A percentile compares a stretch with the other conserved stretches of the same genome.
Evolutionary conservation across 1,140 invertebrate genomes (phyloP).

Genomic region (Drosophila rhopaloa): DNA sequence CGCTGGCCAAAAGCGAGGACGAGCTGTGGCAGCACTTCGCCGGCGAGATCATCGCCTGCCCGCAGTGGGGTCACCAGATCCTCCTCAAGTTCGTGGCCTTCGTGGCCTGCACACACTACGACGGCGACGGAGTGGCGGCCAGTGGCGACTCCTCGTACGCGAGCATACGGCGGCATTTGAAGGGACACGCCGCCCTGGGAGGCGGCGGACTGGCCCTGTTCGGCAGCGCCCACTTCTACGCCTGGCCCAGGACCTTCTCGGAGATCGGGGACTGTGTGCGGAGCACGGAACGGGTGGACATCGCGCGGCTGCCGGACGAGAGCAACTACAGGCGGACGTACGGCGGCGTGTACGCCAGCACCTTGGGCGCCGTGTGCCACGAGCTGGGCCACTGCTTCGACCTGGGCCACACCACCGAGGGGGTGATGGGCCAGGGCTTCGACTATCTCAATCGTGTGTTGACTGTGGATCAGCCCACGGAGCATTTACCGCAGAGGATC

Average conservation of each 20-base stretch:
- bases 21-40: constrained; percentile 95
- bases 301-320: constrained; percentile 92
- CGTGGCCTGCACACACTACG: constrained; percentile 93
- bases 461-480: constrained; percentile 86
- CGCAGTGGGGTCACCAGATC: constrained; percentile 86
- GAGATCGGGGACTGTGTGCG: constrained; percentile 88
- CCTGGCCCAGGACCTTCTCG: constrained; percentile 92
- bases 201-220: constrained; percentile 96
- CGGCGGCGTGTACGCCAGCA: constrained; percentile 96
- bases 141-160: constrained; percentile 88
- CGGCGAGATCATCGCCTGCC: constrained; percentile 90
- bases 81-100: constrained; percentile 94
- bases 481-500: constrained; percentile 85
- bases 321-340: constrained; percentile 93
- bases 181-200: constrained; percentile 94
- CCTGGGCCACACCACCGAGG: constrained; percentile 94
- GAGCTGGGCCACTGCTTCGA: constrained; percentile 98
- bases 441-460: constrained; percentile 93
- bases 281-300: constrained; percentile 88
- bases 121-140: constrained; percentile 86
- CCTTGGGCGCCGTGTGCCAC: constrained; percentile 96
- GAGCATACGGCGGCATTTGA: constrained; percentile 90
- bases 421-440: constrained; percentile 97
- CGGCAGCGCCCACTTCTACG: constrained; percentile 95
- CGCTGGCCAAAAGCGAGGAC: constrained; percentile 90